A percentile compares a stretch with the other conserved stretches of the same genome.
Evolutionary conservation across 2,113 vertebrate genomes (phyloP).

Genomic region (Pontoporia blainvillei): DNA sequence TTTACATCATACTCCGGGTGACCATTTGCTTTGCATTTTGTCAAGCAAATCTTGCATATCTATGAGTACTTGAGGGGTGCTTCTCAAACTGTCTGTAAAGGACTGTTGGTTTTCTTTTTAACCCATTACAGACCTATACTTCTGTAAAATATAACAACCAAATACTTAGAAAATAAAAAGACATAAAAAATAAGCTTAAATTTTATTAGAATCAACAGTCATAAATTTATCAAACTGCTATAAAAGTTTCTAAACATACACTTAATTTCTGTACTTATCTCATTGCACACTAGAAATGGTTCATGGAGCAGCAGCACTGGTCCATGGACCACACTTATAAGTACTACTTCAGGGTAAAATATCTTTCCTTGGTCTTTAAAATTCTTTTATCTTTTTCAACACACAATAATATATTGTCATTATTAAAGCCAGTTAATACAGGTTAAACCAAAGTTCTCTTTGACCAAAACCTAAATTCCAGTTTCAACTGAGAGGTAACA

Average conservation of each 20-base stretch:
- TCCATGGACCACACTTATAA: background rate
- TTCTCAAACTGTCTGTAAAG: background rate
- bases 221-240: background rate
- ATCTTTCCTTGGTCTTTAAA: slow-evolving; percentile 16
- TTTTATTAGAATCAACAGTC: slow-evolving; percentile 34
- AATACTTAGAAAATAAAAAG: background rate
- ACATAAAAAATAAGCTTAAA: background rate
- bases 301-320: background rate
- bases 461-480: background rate
- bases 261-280: background rate
- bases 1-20: background rate
- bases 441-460: background rate
- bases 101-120: background rate
- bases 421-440: background rate
- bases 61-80: background rate
- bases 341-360: background rate
- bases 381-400: slow-evolving; percentile 7
- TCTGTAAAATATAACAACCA: background rate
- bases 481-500: background rate
- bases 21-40: background rate
- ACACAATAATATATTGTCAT: background rate
- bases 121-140: background rate
- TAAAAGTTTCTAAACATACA: background rate
- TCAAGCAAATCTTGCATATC: background rate
- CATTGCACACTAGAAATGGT: background rate